Evolutionary conservation across 2,113 vertebrate species (phyloP).

Genomic region (Rhea pennata): DNA sequence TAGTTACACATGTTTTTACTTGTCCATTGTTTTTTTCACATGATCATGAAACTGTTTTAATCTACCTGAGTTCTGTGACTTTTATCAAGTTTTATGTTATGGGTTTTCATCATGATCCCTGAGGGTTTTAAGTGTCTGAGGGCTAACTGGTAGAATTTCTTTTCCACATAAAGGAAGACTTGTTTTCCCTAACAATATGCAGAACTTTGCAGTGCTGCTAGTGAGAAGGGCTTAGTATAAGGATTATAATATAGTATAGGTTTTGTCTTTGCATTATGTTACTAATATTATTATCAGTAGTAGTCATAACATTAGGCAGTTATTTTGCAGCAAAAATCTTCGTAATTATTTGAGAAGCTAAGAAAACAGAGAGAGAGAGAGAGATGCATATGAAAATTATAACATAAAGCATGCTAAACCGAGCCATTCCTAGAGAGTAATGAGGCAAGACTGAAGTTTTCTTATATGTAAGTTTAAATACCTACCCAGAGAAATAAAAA

Average conservation of each 20-base stretch:
- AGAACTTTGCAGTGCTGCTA: neutral
- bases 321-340: constrained; percentile 20
- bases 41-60: neutral
- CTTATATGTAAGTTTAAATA: constrained; percentile 51
- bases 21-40: neutral
- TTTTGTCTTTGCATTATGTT: neutral
- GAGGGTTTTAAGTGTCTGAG: constrained; percentile 18
- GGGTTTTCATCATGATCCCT: neutral
- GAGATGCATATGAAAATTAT: constrained; percentile 43
- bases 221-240: neutral
- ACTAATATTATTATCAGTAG: neutral
- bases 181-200: neutral
- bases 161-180: neutral
- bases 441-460: constrained; percentile 49
- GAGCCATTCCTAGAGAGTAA: constrained; percentile 62
- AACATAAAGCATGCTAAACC: constrained; percentile 36
- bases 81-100: neutral
- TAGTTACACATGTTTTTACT: neutral
- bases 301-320: neutral
- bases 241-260: neutral
- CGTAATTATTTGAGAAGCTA: constrained; percentile 40
- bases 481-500: constrained; percentile 58
- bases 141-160: constrained; percentile 50
- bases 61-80: neutral
- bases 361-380: neutral